phyloP scores from a whole-genome alignment of 1,140 invertebrate genomes.

The Drosophila virilis region DNA sequence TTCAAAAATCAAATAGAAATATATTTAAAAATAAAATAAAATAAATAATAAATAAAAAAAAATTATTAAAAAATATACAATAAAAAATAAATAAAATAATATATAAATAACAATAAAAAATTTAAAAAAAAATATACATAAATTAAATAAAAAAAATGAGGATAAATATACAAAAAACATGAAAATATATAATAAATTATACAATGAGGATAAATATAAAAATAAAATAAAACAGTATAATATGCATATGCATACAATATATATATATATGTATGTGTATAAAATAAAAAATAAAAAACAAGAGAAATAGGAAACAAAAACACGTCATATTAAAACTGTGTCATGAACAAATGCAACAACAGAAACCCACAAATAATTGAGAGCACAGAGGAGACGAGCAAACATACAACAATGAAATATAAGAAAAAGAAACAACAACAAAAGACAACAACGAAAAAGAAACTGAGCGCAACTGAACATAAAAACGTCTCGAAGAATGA shows the following conservation, averaged over 20 bases:
- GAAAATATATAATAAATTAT: background rate
- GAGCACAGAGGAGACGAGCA: slow-evolving; percentile 49
- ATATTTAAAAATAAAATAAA: too few relatives aligned
- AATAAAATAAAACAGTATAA: background rate
- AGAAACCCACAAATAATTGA: slow-evolving; percentile 61
- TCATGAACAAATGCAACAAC: slow-evolving; percentile 80
- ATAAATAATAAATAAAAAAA: too few relatives aligned
- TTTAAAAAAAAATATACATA: background rate
- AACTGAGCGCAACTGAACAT: too few relatives aligned
- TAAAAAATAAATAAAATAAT: too few relatives aligned
- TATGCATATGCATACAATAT: background rate
- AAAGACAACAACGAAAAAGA: slow-evolving; percentile 26
- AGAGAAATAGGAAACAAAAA: slow-evolving; percentile 77
- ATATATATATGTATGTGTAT: too few relatives aligned
- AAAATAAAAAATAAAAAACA: background rate
- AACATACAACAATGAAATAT: slow-evolving; percentile 49
- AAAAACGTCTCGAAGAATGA: too few relatives aligned
- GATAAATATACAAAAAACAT: background rate
- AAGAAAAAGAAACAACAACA: slow-evolving; percentile 26
- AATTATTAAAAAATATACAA: too few relatives aligned
- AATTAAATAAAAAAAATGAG: background rate
- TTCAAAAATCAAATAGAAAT: too few relatives aligned
- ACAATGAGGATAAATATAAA: background rate
- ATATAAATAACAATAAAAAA: too few relatives aligned
- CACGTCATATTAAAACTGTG: slow-evolving; percentile 76